These are phyloP conservation scores for Piaya cayana DNA, from an alignment of 2,113 vertebrate species.

Conservation along the genomic window DNA sequence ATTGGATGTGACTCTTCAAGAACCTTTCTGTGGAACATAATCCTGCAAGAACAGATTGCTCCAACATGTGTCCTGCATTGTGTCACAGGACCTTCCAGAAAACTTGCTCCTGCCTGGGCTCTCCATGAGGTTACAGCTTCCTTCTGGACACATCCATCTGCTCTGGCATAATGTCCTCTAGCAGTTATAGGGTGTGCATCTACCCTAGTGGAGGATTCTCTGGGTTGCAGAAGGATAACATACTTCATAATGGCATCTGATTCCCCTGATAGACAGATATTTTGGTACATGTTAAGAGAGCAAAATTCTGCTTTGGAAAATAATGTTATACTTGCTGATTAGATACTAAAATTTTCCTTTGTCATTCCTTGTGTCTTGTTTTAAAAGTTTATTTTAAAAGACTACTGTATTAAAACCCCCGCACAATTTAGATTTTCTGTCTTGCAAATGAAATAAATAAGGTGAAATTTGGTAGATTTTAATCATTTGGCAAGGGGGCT, in stretches of 20 bases:
- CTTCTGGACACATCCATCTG: neutral
- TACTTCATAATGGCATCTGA: neutral
- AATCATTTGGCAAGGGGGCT: neutral
- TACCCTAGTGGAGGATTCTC: neutral
- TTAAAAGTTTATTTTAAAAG: neutral
- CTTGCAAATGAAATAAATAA: neutral
- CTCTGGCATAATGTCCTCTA: neutral
- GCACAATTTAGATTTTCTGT: neutral
- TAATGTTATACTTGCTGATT: neutral
- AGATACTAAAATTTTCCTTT: neutral
- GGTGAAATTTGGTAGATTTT: neutral
- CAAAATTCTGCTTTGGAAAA: neutral
- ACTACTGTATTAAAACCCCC: accelerated
- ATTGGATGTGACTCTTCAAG: neutral
- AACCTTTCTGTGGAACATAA: neutral
- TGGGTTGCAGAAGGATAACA: neutral
- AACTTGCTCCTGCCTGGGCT: accelerated
- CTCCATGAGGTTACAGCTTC: neutral
- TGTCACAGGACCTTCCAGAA: neutral
- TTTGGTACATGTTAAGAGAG: neutral
- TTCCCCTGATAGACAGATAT: neutral
- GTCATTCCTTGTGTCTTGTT: neutral
- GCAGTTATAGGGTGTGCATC: neutral
- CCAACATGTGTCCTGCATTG: accelerated
- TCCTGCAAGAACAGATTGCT: neutral